Base-by-base conservation (phyloP, 2,888 invertebrate genomes). In the Melanophora roralis region DNA sequence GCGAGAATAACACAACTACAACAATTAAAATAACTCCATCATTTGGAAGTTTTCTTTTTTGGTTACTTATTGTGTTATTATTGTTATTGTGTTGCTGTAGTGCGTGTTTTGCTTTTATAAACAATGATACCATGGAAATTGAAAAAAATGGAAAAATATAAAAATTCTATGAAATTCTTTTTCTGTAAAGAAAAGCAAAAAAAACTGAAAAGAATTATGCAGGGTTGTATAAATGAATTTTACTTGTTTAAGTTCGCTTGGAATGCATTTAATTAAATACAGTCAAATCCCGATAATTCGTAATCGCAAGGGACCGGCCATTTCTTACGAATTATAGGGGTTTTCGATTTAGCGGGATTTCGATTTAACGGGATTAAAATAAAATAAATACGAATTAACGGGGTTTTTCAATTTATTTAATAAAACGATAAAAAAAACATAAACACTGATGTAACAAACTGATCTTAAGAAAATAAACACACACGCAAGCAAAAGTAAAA, bases 161-260 rank as follows among this genome's bases (percentile, higher is more conserved):
- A 16, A 57, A 62, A 64, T 73, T 68, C 68, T 62, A 49, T 68
- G 57, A 19, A 62, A 78, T 68, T 62, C 62, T 68, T 73, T 45
- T 67, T 60, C 23, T 23, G 23, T 12, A 21, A 68, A 21, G 34
- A 34, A 47, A 23, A 2, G 32, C n/a, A 40, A n/a, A 12, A 36
- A 36, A 34, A 34, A 9, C n/a, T 64, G 3, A n/a, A 49, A 51
- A 34, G 23, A 74, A 67, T 74, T 74, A 67, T 74, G 16, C 34
- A 34, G 62, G 57, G 21, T 49, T 34, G 23, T 59, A 32, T 74
- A 67, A 59, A 74, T 65, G 49, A n/a, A 53, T 67, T 36, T 62
- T 45, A 14, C 16, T 43, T 62, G 16, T 51, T 53, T 9, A 12
- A 34, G 45, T 38, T 16, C 19, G 11, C 68, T 69, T 36, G 12